These are phyloP conservation scores for Luehdorfia chinensis DNA, from an alignment of 1,140 invertebrate genomes.

Conservation along the genomic window DNA sequence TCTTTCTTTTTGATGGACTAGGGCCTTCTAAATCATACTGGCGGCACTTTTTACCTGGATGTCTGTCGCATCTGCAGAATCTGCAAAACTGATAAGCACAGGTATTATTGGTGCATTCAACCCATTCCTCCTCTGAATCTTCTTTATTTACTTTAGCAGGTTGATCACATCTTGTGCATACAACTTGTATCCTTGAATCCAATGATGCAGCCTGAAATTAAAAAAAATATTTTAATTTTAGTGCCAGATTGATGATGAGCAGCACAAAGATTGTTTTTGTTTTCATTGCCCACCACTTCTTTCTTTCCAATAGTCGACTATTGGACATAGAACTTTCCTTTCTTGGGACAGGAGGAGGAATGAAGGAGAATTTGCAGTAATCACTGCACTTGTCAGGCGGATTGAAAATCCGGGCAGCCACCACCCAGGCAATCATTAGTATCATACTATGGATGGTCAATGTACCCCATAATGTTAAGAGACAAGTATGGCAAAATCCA, in stretches of 20 bases:
- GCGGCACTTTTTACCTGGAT: conserved; percentile 54
- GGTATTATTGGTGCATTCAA: conserved; percentile 47
- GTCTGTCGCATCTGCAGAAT: conserved; percentile 53
- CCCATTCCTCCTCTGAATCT: conserved; percentile 62
- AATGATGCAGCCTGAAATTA: conserved; percentile 58
- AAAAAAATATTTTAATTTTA: conserved; percentile 10
- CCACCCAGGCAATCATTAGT: no score
- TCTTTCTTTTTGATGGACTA: conserved; percentile 71
- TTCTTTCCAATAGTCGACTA: no score
- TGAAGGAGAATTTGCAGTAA: no score
- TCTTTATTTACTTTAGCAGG: conserved; percentile 64
- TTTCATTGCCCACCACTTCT: no score
- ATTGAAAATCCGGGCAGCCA: no score
- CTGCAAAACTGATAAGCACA: conserved; percentile 66
- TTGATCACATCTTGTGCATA: conserved; percentile 58
- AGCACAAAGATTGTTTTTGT: no score
- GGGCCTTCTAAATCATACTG: conserved; percentile 63
- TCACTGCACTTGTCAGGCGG: no score
- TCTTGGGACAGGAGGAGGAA: no score
- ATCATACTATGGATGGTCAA: not conserved
- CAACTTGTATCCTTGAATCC: conserved; percentile 49
- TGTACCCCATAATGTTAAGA: no score
- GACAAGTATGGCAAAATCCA: no score
- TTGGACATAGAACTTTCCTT: no score
- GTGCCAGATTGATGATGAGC: no score